Percentiles rank a stretch among this genome's conserved stretches.
These are phyloP conservation scores for Ichneumoninae sp. DNA, from an alignment of 2,888 invertebrate genomes.

Conservation along the genomic window DNA sequence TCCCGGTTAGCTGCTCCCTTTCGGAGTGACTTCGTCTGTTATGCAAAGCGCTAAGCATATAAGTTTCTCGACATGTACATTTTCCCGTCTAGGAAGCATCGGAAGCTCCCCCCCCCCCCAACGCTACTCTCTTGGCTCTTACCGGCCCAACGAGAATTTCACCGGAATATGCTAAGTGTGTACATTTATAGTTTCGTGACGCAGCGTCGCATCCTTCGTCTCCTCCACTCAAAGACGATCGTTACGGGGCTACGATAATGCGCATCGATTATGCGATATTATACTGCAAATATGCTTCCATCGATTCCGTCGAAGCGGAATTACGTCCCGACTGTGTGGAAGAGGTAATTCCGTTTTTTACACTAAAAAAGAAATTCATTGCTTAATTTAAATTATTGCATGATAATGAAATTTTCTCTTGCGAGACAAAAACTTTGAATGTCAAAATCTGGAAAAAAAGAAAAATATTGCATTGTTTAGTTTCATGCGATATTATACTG, in stretches of 20 bases:
- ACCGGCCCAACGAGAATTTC: not conserved
- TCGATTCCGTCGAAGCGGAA: no score
- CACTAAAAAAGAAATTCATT: no score
- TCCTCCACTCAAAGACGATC: not conserved
- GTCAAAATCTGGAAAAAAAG: no score
- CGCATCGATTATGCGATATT: constrained; percentile 1
- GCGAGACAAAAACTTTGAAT: no score
- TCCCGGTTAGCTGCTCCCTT: constrained; percentile 58
- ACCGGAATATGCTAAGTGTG: not conserved
- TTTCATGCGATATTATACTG: not conserved
- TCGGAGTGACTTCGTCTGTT: constrained; percentile 65
- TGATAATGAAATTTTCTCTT: no score
- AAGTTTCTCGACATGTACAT: constrained; percentile 53
- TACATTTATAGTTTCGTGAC: not conserved
- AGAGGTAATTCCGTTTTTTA: no score
- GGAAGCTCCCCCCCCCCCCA: not conserved
- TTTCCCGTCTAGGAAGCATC: constrained; percentile 34
- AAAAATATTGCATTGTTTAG: no score
- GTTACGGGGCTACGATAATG: not conserved
- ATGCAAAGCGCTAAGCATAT: constrained; percentile 66
- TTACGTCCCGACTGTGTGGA: no score
- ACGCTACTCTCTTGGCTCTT: not conserved
- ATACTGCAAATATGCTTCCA: not conserved
- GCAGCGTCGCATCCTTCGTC: not conserved
- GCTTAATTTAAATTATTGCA: no score